A percentile compares a stretch with the other conserved stretches of the same genome.
These are phyloP conservation scores for Characodon lateralis DNA, from an alignment of 2,797 vertebrate genomes.

Conservation along the genomic window DNA sequence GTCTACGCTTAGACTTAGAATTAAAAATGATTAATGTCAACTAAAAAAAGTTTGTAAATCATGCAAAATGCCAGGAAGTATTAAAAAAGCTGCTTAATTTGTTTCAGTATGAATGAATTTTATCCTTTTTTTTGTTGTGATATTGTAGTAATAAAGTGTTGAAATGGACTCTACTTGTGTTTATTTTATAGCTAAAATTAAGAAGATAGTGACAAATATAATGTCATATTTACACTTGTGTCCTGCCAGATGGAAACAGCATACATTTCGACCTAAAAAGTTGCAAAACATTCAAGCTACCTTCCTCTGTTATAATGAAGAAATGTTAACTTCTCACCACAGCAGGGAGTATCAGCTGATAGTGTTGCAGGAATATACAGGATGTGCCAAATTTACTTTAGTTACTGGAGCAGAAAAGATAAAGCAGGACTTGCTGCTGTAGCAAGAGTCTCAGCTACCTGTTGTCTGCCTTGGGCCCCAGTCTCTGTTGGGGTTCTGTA, in stretches of 20 bases:
- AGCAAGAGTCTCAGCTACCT: conserved; percentile 4
- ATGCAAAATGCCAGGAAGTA: too few relatives aligned
- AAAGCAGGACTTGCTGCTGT: neutral
- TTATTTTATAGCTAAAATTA: neutral
- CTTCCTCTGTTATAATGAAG: neutral
- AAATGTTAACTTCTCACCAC: neutral
- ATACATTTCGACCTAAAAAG: neutral
- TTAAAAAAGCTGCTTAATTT: neutral
- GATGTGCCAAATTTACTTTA: neutral
- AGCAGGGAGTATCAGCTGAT: neutral
- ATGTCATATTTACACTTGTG: neutral
- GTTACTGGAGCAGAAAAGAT: neutral
- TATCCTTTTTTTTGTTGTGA: neutral
- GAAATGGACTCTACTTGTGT: neutral
- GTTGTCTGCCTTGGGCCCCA: conserved; percentile 23
- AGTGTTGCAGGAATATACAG: neutral
- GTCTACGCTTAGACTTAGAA: too few relatives aligned
- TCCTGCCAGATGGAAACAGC: neutral
- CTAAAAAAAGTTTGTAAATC: too few relatives aligned
- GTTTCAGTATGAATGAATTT: neutral
- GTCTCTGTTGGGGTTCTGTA: conserved; percentile 57
- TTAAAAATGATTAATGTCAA: too few relatives aligned
- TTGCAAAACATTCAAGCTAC: neutral
- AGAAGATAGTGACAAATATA: neutral
- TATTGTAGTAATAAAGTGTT: neutral